These are phyloP conservation scores for Ptychochromis oligacanthus DNA, from an alignment of 2,113 vertebrate species.

Conservation along the genomic window DNA sequence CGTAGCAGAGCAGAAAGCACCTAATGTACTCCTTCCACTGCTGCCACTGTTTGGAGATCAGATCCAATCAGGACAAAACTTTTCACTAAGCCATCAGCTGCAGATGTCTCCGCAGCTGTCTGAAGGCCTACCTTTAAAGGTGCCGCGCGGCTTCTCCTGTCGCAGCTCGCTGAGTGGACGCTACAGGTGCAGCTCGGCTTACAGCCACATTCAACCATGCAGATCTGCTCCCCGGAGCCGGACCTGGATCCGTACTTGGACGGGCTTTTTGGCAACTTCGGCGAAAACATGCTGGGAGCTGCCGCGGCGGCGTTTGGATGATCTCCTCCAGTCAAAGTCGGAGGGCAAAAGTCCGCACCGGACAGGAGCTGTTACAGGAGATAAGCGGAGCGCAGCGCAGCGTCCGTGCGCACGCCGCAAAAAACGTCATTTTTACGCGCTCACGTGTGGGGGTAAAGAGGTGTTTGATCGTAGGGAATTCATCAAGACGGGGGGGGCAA, in stretches of 20 bases:
- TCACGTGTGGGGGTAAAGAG: background rate
- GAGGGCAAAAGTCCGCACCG: conserved; percentile 66
- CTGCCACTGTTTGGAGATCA: background rate
- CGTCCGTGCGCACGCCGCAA: background rate
- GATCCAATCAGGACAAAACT: background rate
- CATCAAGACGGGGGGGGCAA: background rate
- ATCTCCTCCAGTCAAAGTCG: conserved; percentile 1
- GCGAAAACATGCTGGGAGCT: conserved; percentile 51
- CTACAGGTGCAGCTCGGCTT: conserved; percentile 31
- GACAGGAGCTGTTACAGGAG: background rate
- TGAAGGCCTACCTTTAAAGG: conserved; percentile 32
- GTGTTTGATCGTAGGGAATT: background rate
- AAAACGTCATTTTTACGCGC: background rate
- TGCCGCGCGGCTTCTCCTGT: background rate
- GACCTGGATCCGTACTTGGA: background rate
- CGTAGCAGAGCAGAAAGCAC: too few relatives aligned
- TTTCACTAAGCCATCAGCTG: background rate
- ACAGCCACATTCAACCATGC: conserved; percentile 53
- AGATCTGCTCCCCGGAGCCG: conserved; percentile 51
- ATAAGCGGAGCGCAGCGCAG: conserved; percentile 22
- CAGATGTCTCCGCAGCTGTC: background rate
- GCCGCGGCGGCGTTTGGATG: background rate
- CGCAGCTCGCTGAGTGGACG: background rate
- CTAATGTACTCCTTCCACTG: too few relatives aligned
- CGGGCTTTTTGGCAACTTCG: conserved; percentile 32